A percentile compares a stretch with the other conserved stretches of the same genome.
Evolutionary conservation across 2,888 invertebrate species (phyloP).

Genomic region (Synergus japonicus): DNA sequence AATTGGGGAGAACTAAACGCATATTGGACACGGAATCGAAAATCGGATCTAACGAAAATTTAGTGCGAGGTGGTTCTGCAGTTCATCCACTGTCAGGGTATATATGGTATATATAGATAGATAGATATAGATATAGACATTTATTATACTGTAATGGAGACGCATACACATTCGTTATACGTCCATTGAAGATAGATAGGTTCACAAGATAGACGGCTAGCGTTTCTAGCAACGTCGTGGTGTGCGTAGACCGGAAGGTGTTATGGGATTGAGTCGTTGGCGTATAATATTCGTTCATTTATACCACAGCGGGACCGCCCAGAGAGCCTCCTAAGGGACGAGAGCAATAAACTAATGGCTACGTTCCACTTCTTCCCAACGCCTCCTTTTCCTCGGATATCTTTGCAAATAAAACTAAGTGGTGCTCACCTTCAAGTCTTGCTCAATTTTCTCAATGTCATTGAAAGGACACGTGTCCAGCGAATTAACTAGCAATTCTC

Average conservation of each 20-base stretch:
- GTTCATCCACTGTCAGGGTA: not conserved
- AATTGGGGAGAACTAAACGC: not conserved
- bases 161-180: not conserved
- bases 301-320: conserved; percentile 39
- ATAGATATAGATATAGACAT: too few species aligned
- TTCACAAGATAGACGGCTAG: not conserved
- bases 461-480: not conserved
- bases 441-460: not conserved
- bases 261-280: conserved; percentile 47
- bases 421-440: not conserved
- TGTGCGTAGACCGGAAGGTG: conserved; percentile 32
- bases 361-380: conserved; percentile 45
- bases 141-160: not conserved
- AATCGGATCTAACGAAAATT: conserved; percentile 55
- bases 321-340: conserved; percentile 43
- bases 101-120: not conserved
- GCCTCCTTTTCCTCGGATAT: not conserved
- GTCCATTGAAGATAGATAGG: not conserved
- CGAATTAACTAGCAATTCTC: not conserved
- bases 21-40: conserved; percentile 47
- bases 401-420: conserved; percentile 11
- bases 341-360: conserved; percentile 51
- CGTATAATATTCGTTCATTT: conserved; percentile 25
- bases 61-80: conserved; percentile 50
- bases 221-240: not conserved